phyloP scores from a whole-genome alignment of 2,113 vertebrate species.

The Aramus guarauna region DNA sequence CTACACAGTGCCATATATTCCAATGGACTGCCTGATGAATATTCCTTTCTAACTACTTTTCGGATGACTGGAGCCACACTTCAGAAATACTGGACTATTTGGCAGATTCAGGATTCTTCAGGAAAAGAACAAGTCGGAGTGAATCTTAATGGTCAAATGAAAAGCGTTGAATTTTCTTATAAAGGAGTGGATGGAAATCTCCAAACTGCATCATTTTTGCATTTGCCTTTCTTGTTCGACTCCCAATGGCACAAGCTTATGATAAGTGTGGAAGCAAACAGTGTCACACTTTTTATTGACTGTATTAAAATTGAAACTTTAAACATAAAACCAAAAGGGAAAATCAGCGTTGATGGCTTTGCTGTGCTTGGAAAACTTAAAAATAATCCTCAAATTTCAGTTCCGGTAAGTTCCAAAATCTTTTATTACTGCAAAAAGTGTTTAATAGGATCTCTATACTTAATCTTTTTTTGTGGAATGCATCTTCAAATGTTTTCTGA shows the following conservation, averaged over 20 bases:
- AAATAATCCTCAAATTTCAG: conserved; percentile 80
- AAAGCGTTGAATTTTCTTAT: conserved; percentile 84
- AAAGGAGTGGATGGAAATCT: conserved; percentile 71
- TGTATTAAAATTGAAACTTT: conserved; percentile 79
- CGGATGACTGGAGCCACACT: conserved; percentile 83
- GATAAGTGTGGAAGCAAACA: conserved; percentile 77
- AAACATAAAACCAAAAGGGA: conserved; percentile 73
- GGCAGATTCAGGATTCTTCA: conserved; percentile 85
- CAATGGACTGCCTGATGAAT: conserved; percentile 83
- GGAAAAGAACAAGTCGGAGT: conserved; percentile 84
- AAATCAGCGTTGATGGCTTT: conserved; percentile 78
- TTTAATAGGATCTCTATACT: not conserved
- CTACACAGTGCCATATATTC: conserved; percentile 81
- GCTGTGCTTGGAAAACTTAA: conserved; percentile 85
- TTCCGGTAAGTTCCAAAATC: conserved; percentile 78
- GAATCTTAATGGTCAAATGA: conserved; percentile 80
- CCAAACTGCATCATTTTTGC: conserved; percentile 74
- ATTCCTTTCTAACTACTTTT: conserved; percentile 84
- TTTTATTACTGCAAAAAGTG: not conserved
- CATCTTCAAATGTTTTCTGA: not conserved
- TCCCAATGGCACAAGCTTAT: conserved; percentile 86
- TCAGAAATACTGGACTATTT: conserved; percentile 86
- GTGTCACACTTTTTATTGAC: conserved; percentile 81
- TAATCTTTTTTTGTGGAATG: not conserved
- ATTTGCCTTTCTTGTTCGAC: conserved; percentile 81